Conservation (phyloP, 2,888 invertebrate genomes). For the Brachycybe producta region DNA sequence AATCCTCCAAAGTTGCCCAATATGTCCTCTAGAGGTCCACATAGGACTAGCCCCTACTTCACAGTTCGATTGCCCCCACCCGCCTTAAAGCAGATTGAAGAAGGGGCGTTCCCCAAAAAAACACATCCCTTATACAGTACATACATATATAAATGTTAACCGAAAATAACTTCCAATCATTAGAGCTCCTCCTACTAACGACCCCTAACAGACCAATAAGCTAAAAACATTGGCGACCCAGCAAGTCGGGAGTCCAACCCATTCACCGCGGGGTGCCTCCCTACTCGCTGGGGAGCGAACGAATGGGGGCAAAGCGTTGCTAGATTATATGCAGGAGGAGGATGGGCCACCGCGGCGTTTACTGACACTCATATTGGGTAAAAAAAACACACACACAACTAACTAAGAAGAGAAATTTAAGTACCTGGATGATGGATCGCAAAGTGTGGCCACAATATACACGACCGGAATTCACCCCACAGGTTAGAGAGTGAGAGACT, state of each 20-base stretch:
- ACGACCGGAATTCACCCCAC: constrained; percentile 4
- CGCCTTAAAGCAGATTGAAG: not conserved
- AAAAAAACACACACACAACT: too few species aligned
- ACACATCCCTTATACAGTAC: too few species aligned
- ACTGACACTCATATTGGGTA: too few species aligned
- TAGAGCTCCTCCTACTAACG: not conserved
- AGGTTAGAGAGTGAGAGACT: not conserved
- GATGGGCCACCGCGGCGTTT: constrained; percentile 14
- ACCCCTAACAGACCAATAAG: not conserved
- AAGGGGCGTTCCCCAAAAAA: not conserved
- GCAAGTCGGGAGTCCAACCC: too few species aligned
- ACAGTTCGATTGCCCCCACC: too few species aligned
- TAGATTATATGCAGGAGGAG: constrained; percentile 4
- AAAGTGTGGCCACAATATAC: not conserved
- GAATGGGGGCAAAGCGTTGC: not conserved
- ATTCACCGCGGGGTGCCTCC: not conserved
- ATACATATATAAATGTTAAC: too few species aligned
- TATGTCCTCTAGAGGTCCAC: too few species aligned
- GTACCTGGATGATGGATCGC: constrained; percentile 9
- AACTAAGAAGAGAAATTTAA: too few species aligned
- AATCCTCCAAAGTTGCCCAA: too few species aligned
- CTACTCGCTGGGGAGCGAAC: not conserved
- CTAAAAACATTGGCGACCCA: not conserved
- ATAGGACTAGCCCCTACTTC: too few species aligned
- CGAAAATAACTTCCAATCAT: too few species aligned